phyloP scores from a whole-genome alignment of 53 echinoderm and acorn worm species.

The Apostichopus leukothele region DNA sequence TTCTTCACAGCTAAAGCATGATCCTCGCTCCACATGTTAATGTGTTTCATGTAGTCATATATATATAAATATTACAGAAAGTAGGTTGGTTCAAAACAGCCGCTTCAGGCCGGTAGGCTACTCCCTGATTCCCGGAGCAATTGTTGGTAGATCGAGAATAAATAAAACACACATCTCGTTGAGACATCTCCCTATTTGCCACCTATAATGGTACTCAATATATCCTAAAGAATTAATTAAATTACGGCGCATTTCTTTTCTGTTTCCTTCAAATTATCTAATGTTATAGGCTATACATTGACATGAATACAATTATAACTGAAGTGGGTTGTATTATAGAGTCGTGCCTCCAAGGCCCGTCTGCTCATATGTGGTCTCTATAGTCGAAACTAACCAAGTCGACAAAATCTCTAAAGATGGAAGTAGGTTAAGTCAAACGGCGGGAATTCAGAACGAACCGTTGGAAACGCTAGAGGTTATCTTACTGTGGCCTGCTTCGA shows the following conservation, averaged over 20 bases:
- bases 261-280: neutral
- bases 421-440: neutral
- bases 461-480: neutral
- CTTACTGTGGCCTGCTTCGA: neutral
- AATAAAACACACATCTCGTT: too few species aligned
- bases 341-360: neutral
- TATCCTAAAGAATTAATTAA: neutral
- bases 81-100: neutral
- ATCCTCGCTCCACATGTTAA: too few species aligned
- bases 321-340: neutral
- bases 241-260: neutral
- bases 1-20: too few species aligned
- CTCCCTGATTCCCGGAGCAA: too few species aligned
- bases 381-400: too few species aligned
- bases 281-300: too few species aligned
- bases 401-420: neutral
- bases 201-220: neutral
- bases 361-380: neutral
- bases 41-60: too few species aligned
- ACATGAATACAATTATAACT: neutral
- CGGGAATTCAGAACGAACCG: neutral
- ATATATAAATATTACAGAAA: neutral
- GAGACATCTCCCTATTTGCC: neutral
- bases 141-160: too few species aligned
- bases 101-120: too few species aligned